Evolutionary conservation across 2,113 vertebrate genomes (phyloP).

Genomic region (Spilogale gracilis): DNA sequence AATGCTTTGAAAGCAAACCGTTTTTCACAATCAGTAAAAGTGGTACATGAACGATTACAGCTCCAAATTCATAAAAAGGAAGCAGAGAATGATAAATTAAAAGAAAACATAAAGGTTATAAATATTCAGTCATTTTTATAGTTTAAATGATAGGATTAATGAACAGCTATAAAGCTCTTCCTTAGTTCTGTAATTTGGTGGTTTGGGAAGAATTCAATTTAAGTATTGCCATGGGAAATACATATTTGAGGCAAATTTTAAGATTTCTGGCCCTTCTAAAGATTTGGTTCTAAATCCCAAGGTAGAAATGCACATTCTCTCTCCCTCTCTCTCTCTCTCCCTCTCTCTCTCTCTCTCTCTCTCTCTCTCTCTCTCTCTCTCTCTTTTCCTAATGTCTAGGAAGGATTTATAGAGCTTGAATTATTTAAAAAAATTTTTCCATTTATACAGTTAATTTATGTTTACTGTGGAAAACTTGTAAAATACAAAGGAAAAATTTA

Average conservation of each 20-base stretch:
- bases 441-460: background rate
- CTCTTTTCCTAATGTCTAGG: background rate
- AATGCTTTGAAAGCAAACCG: conserved; percentile 85
- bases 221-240: conserved; percentile 8
- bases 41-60: conserved; percentile 89
- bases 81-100: conserved; percentile 90
- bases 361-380: no score
- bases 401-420: conserved; percentile 8
- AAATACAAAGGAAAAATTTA: conserved; percentile 45
- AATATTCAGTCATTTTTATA: conserved; percentile 44
- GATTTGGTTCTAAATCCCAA: background rate
- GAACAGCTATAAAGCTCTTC: background rate
- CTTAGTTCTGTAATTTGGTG: conserved; percentile 39
- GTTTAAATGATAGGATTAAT: conserved; percentile 51
- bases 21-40: conserved; percentile 88
- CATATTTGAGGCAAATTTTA: background rate
- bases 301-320: background rate
- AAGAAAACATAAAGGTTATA: conserved; percentile 90
- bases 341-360: no score
- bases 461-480: conserved; percentile 33
- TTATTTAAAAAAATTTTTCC: conserved; percentile 16
- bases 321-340: no score
- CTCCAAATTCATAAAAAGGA: conserved; percentile 92
- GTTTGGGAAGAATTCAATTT: conserved; percentile 42
- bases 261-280: background rate